A percentile compares a stretch with the other conserved stretches of the same genome.
These are phyloP conservation scores for Sylvilagus bachmani DNA, from an alignment of 2,113 vertebrate species.

Conservation along the genomic window DNA sequence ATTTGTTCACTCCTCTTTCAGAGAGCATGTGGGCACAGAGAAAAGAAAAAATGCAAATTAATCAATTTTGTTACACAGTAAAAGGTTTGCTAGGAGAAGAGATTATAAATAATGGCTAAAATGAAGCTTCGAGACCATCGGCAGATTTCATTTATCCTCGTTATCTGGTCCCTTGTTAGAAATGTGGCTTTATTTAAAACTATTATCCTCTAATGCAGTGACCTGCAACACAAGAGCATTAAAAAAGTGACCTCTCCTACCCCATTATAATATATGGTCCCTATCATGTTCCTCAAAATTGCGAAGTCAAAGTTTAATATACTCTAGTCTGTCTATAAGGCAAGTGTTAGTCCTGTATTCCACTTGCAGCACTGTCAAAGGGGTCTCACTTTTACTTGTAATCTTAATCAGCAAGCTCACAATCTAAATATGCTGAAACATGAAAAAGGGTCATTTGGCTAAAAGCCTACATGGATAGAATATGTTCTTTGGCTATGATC, in stretches of 20 bases:
- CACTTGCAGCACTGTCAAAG: slow-evolving; percentile 32
- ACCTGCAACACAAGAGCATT: slow-evolving; percentile 59
- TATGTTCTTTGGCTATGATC: slow-evolving; percentile 16
- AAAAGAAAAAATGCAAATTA: slow-evolving; percentile 67
- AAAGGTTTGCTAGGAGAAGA: slow-evolving; percentile 74
- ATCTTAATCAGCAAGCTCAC: slow-evolving; percentile 32
- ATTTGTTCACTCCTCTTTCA: slow-evolving; percentile 54
- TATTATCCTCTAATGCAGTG: slow-evolving; percentile 75
- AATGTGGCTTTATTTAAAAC: slow-evolving; percentile 77
- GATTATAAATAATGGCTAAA: slow-evolving; percentile 79
- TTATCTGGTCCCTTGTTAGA: slow-evolving; percentile 75
- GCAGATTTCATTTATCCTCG: slow-evolving; percentile 77
- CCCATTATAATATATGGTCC: slow-evolving; percentile 35
- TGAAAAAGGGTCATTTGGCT: slow-evolving; percentile 29
- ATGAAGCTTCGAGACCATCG: slow-evolving; percentile 72
- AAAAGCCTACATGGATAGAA: slow-evolving; percentile 57
- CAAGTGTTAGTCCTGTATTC: slow-evolving; percentile 52
- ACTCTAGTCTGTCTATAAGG: slow-evolving; percentile 46
- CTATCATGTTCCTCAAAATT: slow-evolving; percentile 36
- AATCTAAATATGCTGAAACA: slow-evolving; percentile 45
- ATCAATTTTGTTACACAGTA: slow-evolving; percentile 75
- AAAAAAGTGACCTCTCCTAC: slow-evolving; percentile 11
- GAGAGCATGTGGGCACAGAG: slow-evolving; percentile 20
- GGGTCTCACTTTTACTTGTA: slow-evolving; percentile 39
- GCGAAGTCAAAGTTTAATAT: slow-evolving; percentile 43